These are phyloP conservation scores for Toxonevra muliebris DNA, from an alignment of 2,888 invertebrate genomes.

Conservation along the genomic window DNA sequence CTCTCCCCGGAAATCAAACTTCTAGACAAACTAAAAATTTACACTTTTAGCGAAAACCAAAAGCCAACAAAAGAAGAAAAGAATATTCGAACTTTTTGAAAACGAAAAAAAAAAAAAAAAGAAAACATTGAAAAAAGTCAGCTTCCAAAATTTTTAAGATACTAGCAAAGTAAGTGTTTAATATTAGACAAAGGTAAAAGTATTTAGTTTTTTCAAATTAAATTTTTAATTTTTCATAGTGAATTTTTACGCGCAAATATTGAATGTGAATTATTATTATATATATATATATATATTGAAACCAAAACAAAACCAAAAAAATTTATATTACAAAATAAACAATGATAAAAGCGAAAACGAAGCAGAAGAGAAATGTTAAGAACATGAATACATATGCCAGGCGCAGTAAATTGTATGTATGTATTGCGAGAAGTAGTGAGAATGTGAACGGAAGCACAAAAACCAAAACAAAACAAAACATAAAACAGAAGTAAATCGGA, in stretches of 20 bases:
- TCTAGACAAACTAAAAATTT: neutral
- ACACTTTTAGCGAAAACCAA: constrained; percentile 15
- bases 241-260: constrained; percentile 42
- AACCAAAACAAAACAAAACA: neutral
- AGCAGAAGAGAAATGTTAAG: neutral
- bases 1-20: constrained; percentile 6
- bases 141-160: constrained; percentile 51
- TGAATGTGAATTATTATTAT: constrained; percentile 34
- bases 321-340: neutral
- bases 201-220: constrained; percentile 29
- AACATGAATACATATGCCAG: neutral
- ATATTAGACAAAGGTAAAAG: constrained; percentile 37
- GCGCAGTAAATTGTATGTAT: too few species aligned
- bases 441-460: constrained; percentile 4
- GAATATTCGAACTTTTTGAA: constrained; percentile 19
- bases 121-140: constrained; percentile 35
- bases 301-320: neutral
- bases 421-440: neutral
- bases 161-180: constrained; percentile 49
- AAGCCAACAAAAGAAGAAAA: constrained; percentile 27
- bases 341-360: neutral
- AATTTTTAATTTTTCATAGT: constrained; percentile 44
- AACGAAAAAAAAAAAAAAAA: constrained; percentile 24
- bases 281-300: constrained; percentile 3
- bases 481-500: too few species aligned